Evolutionary conservation across 2,113 vertebrate species (phyloP).

Genomic region (Orientallactaga bullata): DNA sequence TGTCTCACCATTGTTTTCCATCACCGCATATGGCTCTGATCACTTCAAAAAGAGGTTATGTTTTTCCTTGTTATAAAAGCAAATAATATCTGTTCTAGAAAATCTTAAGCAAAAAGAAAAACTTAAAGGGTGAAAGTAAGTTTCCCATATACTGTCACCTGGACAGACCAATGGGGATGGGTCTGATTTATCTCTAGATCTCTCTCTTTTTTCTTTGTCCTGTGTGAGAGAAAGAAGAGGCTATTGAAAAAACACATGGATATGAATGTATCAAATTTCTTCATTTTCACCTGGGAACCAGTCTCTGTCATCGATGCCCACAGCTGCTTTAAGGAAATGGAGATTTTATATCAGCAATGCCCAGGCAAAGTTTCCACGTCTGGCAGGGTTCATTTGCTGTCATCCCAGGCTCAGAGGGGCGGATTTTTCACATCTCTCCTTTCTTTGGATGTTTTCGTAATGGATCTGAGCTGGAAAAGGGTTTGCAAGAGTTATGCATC

Average conservation of each 20-base stretch:
- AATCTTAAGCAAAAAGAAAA: not conserved
- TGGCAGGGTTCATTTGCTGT: no score
- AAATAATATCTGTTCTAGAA: not conserved
- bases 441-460: not conserved
- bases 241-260: not conserved
- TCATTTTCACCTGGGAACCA: not conserved
- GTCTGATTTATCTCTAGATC: not conserved
- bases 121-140: not conserved
- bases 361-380: not conserved
- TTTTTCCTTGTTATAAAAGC: not conserved
- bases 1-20: fast-evolving
- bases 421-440: not conserved
- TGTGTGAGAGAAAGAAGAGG: not conserved
- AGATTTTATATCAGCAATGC: not conserved
- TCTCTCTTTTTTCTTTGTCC: not conserved
- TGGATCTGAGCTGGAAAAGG: not conserved
- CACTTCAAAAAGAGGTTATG: fast-evolving
- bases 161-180: not conserved
- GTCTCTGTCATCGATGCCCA: not conserved
- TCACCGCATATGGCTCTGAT: not conserved
- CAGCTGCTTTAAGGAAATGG: not conserved
- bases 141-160: not conserved
- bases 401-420: not conserved
- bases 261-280: not conserved
- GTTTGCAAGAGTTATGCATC: not conserved